phyloP scores from a whole-genome alignment of 1,140 invertebrate species.

The Habropoda laboriosa region DNA sequence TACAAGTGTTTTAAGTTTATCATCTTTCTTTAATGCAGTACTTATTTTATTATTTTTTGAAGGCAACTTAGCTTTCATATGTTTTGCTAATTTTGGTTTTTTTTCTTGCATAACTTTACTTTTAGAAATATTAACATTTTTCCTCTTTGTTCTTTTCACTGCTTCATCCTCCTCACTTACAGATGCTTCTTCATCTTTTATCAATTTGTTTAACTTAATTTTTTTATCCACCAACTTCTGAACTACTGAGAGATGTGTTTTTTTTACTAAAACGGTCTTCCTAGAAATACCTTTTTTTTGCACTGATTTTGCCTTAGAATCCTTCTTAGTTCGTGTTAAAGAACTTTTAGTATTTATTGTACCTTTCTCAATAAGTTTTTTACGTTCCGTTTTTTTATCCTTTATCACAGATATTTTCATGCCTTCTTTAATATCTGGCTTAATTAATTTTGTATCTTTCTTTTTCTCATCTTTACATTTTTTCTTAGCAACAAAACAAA shows the following conservation, averaged over 20 bases:
- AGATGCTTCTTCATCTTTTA: conserved; percentile 59
- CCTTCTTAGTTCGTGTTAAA: conserved; percentile 71
- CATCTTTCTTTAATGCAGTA: conserved; percentile 71
- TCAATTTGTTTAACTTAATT: conserved; percentile 77
- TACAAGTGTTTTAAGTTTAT: conserved; percentile 73
- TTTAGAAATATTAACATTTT: conserved; percentile 57
- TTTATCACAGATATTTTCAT: conserved; percentile 69
- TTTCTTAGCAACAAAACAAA: conserved; percentile 63
- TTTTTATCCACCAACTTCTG: conserved; percentile 79
- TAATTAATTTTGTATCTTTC: conserved; percentile 71
- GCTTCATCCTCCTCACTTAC: conserved; percentile 62
- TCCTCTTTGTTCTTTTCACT: conserved; percentile 67
- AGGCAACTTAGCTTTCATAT: conserved; percentile 75
- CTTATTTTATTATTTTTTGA: conserved; percentile 73
- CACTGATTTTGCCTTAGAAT: conserved; percentile 67
- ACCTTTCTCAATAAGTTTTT: conserved; percentile 73
- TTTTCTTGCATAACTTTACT: conserved; percentile 67
- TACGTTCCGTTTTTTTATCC: conserved; percentile 74
- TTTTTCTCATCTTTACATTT: conserved; percentile 76
- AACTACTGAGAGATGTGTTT: conserved; percentile 72
- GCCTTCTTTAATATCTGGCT: conserved; percentile 70
- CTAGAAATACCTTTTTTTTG: conserved; percentile 74
- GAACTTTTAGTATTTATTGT: conserved; percentile 65
- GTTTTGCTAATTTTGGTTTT: conserved; percentile 75
- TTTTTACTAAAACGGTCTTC: conserved; percentile 79